Evolutionary conservation across 1,140 invertebrate genomes (phyloP).

Genomic region (Pseudoatta argentina): DNA sequence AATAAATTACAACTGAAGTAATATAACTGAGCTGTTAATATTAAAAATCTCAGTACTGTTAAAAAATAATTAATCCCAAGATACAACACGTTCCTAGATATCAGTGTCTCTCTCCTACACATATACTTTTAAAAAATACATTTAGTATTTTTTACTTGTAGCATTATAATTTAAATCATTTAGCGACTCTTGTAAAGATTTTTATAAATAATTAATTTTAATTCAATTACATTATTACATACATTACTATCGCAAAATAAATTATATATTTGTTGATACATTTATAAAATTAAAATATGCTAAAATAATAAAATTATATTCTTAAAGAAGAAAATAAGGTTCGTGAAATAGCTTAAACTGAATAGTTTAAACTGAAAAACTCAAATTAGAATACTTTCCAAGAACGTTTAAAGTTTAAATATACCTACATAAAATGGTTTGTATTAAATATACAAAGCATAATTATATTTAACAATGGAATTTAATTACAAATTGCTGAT

Average conservation of each 20-base stretch:
- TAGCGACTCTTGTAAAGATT: background rate
- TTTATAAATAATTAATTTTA: slow-evolving; percentile 22
- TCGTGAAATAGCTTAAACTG: background rate
- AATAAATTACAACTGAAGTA: no score
- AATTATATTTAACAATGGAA: slow-evolving; percentile 59
- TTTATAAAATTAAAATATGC: background rate
- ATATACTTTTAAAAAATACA: background rate
- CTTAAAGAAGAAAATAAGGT: background rate
- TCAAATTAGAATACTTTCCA: slow-evolving; percentile 1
- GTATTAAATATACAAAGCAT: slow-evolving; percentile 48
- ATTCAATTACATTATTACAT: slow-evolving; percentile 8
- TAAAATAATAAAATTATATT: background rate
- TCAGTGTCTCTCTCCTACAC: no score
- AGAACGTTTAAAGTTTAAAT: slow-evolving; percentile 16
- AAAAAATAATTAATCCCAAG: no score
- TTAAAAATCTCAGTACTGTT: no score
- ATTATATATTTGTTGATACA: background rate
- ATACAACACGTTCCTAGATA: no score
- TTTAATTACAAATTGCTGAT: slow-evolving; percentile 60
- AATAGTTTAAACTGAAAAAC: background rate
- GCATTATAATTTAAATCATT: background rate
- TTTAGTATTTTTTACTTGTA: background rate
- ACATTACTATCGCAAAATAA: background rate
- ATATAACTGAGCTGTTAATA: no score
- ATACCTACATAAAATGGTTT: background rate